Base-by-base conservation (phyloP, 2,888 invertebrate genomes). In the Furcula furcula region DNA sequence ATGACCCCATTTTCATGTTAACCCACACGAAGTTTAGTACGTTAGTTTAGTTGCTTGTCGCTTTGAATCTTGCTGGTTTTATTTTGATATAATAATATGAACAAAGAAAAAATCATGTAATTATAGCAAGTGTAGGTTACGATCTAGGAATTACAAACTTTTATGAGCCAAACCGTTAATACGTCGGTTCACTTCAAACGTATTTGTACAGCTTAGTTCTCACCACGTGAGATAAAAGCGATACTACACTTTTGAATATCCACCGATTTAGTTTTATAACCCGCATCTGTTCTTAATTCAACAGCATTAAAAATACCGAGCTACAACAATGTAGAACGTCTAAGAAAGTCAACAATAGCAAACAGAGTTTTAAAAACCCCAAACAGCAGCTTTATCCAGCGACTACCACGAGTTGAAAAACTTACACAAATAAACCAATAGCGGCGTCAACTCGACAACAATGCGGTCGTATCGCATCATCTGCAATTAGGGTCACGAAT, bases 401-500 rank as follows among this genome's bases (percentile, higher is more conserved):
- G n/a, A n/a, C n/a, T 49, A 52, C 50, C 46, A 40, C n/a, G 41
- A 51, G 45, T 51, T 44, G 44, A 65, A 71, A 27, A 27, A 27
- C 11, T 10, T 59, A 55, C 62, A 77, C 74, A 83, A 77, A 77
- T 69, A 76, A 70, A 72, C 71, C 77, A 79, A 83, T 82, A 80
- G 70, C 62, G 68, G 56, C 78, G 79, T 84, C 84, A 84, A 82
- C 62, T 72, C 44, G 50, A 64, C 64, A 54, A 86, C 83, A 86
- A 86, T 78, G 46, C 59, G 32, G 36, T 55, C 75, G 42, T 87
- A 87, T 87, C 87, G 66, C 82, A 81, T 84, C 86, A 88, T 87
- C 87, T 83, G 68, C 83, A 86, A 86, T 87, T 84, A 85, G 86
- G 87, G 87, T 85, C 77, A 82, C 69, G 71, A 76, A 85, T 86